Base-by-base conservation (phyloP, 1,140 invertebrate species). In the Lethrus apterus region DNA sequence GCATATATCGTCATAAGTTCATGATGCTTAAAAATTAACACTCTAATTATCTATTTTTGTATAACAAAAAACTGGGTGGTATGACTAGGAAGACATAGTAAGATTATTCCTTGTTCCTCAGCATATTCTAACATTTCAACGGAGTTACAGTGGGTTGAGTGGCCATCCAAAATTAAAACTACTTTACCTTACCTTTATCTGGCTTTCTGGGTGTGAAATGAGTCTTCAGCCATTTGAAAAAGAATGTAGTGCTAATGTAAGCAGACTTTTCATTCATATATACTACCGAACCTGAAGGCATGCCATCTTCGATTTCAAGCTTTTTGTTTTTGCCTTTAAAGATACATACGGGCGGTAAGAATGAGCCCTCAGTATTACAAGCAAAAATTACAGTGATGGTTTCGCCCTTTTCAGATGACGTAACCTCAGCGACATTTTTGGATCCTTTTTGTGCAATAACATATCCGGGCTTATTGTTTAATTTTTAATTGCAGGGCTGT, bases 291-390 rank as follows among this genome's bases (percentile, higher is more conserved):
- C 60, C 59, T 21, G 46, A 38, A 29, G 62, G 65, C 18, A 68
- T 23, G 8, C 52, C 54, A 36, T 66, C 59, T 50, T 49, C 17
- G 52, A 32, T 34, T 60, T 64, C n/a, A 33, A 5, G 31, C 8
- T 10, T 50, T 60, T 55, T 46, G 60, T 60, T 45, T 57, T 52
- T 15, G 64, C 68, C 51, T 63, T 66, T 1, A n/a, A n/a, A n/a
- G n/a, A 35, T 15, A n/a, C 33, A 5, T 18, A 14, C 50, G 0
- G 60, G 57, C 5, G 59, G 51, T 4, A 63, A 30, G 44, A 64
- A 67, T 30, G 31, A 50, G 4, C 56, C 56, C 17, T 46, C 46
- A 5, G 55, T 59, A 46, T 58, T 55, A 45, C 60, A 59, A 17
- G 61, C 67, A 15, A 38, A 50, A 23, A 65, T 45, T n/a, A 65